Percentiles rank a stretch among this genome's conserved stretches.
Conservation (phyloP, 2,797 vertebrate species). For the Heliangelus exortis region DNA sequence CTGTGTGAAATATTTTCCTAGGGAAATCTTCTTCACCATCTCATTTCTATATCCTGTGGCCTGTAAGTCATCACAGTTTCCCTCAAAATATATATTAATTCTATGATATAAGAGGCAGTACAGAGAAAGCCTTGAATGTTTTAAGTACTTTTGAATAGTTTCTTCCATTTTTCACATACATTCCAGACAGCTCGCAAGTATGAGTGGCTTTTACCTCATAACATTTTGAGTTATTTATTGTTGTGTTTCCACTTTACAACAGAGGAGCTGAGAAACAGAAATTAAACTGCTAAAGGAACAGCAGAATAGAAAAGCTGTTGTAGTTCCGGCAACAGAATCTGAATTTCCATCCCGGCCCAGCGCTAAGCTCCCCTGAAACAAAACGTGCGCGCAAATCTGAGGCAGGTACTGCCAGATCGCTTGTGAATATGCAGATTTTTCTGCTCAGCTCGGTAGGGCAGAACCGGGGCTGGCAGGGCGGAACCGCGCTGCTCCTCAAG, state of each 20-base stretch:
- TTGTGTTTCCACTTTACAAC: conserved; percentile 28
- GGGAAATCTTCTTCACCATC: conserved; percentile 48
- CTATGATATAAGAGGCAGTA: conserved; percentile 41
- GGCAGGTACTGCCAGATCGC: neutral
- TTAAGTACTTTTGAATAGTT: conserved; percentile 55
- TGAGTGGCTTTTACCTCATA: conserved; percentile 36
- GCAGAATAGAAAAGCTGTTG: neutral
- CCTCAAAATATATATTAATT: conserved; percentile 51
- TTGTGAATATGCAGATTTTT: neutral
- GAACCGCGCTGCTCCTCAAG: neutral
- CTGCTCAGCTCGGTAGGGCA: neutral
- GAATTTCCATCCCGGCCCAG: neutral
- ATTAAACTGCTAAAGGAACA: conserved; percentile 12
- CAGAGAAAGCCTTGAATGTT: conserved; percentile 43
- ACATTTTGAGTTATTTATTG: conserved; percentile 53
- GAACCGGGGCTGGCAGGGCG: neutral
- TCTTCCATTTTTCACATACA: conserved; percentile 52
- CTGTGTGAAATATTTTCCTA: conserved; percentile 50
- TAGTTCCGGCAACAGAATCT: neutral
- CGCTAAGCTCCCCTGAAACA: neutral
- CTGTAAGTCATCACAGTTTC: conserved; percentile 36
- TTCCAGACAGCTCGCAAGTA: neutral
- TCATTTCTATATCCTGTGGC: conserved; percentile 37
- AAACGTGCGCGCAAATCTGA: neutral
- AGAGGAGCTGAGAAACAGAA: neutral